Evolutionary conservation across 2,797 vertebrate genomes (phyloP).

Genomic region (Ctenopoma kingsleyae): DNA sequence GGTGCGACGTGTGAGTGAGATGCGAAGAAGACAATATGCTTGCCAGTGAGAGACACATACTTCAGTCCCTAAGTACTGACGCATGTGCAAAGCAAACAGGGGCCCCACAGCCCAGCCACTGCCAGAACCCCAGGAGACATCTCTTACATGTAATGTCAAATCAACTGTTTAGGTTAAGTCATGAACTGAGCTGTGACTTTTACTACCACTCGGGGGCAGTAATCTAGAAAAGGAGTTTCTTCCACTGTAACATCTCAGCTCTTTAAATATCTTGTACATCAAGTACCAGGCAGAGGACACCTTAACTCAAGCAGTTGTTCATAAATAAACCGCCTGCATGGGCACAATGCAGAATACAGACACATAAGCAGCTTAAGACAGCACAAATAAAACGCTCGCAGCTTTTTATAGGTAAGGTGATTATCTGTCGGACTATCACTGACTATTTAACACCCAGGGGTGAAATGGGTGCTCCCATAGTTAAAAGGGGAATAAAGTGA

Average conservation of each 20-base stretch:
- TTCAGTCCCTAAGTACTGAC: not conserved
- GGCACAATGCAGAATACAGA: constrained; percentile 53
- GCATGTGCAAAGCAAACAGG: not conserved
- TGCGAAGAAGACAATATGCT: not conserved
- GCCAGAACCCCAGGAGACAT: not conserved
- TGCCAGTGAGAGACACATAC: constrained; percentile 5
- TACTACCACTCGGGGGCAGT: constrained; percentile 82
- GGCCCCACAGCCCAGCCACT: not conserved
- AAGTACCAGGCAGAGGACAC: constrained; percentile 25
- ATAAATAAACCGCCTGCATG: not conserved
- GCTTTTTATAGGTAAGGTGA: constrained; percentile 83
- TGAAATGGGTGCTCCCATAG: not conserved
- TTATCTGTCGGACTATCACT: constrained; percentile 63
- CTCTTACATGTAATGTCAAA: not conserved
- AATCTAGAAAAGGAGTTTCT: constrained; percentile 18
- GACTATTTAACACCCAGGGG: constrained; percentile 31
- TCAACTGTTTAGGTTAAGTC: not conserved
- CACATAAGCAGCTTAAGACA: constrained; percentile 80
- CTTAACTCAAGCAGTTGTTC: not conserved
- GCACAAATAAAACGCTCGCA: constrained; percentile 60
- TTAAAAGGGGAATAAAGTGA: not conserved
- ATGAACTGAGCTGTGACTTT: constrained; percentile 33
- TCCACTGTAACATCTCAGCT: not conserved
- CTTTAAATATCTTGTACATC: not conserved
- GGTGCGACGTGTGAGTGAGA: not conserved